Base-by-base conservation (phyloP, 2,113 vertebrate genomes). In the Ariopsis seemanni region DNA sequence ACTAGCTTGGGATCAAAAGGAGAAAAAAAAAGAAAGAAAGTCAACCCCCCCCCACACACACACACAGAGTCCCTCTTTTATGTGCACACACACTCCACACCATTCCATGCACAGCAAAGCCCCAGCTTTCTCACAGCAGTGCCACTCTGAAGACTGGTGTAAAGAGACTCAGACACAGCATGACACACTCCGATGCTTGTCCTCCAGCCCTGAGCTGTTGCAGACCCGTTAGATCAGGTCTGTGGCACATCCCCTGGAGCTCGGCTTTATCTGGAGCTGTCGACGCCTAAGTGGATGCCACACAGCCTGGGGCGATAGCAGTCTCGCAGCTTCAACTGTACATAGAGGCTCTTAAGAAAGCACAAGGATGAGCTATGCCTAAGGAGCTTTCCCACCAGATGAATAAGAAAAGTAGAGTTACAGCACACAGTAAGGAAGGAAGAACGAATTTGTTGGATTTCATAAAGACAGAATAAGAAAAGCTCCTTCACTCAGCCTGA, bases 291-390 rank as follows among this genome's bases (percentile, higher is more conserved):
- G 91, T 90, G 88, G 86, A 90, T 90, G 90, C 84, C 89, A 88
- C 87, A 87, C 87, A 92, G 90, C 91, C 89, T 57, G 83, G 78
- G 86, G 90, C 88, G 52, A 92, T 90, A 91, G 88, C 88, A 91
- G 91, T 90, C 91, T 89, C 89, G 89, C 91, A 89, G 94, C 91
- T 91, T 92, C 90, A 93, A 92, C 90, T 92, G 92, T 92, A 93
- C 94, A 93, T 94, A 92, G 91, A 93, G 91, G 93, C 94, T 93
- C 91, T 93, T 94, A 93, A 94, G 91, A 91, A 92, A 93, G 90
- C 92, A 85, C 89, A 86, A 91, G 93, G 94, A 94, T 94, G 93
- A 93, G 93, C 82, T 42, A 27, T 86, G 88, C 75, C 83, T 90
- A 74, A 84, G 67, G 77, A 60, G 71, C 81, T 82, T 77, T 87